phyloP scores from a whole-genome alignment of 2,797 vertebrate genomes.

The Aldrovandia affinis region DNA sequence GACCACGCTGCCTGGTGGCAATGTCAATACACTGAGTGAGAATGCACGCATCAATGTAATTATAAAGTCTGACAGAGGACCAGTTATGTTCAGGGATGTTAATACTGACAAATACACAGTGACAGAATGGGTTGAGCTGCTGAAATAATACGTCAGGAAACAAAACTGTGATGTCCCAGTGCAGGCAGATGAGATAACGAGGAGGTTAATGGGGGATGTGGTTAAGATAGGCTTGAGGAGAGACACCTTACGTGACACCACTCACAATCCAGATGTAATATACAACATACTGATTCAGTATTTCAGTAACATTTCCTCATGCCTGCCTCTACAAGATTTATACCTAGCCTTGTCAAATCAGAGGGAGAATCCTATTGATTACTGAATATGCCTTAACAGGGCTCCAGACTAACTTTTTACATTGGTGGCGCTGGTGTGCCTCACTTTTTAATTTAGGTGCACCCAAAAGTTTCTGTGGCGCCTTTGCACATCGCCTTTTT shows the following conservation, averaged over 20 bases:
- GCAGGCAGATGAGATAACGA: slow-evolving; percentile 23
- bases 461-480: too few species aligned
- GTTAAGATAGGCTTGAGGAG: slow-evolving; percentile 28
- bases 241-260: neutral
- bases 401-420: too few species aligned
- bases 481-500: too few species aligned
- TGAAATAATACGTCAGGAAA: slow-evolving; percentile 52
- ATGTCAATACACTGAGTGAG: neutral
- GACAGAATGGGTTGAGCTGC: slow-evolving; percentile 48
- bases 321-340: slow-evolving; percentile 30
- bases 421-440: too few species aligned
- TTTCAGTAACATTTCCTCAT: slow-evolving; percentile 31
- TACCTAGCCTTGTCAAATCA: slow-evolving; percentile 2
- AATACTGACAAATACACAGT: slow-evolving; percentile 51
- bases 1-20: too few species aligned
- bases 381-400: too few species aligned
- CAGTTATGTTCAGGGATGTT: slow-evolving; percentile 55
- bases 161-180: slow-evolving; percentile 17
- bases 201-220: slow-evolving; percentile 31
- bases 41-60: neutral
- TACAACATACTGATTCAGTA: slow-evolving; percentile 32
- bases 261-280: slow-evolving; percentile 4
- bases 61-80: slow-evolving; percentile 49
- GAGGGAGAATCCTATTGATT: slow-evolving; percentile 28
- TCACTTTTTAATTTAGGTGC: too few species aligned